Evolutionary conservation across 2,113 vertebrate species (phyloP).

Genomic region (Heterotis niloticus): DNA sequence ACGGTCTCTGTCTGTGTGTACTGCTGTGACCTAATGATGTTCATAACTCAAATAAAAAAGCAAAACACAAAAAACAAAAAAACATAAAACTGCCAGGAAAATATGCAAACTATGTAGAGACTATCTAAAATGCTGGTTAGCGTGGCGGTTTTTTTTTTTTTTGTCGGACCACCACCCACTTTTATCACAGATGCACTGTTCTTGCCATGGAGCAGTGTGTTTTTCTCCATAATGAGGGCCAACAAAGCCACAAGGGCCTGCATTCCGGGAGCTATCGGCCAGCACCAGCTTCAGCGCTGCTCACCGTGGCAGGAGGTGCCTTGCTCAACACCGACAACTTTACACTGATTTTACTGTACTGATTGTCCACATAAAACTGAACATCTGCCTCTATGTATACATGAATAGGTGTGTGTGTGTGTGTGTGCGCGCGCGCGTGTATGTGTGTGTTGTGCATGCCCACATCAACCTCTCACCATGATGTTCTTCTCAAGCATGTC

Average conservation of each 20-base stretch:
- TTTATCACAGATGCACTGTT: background rate
- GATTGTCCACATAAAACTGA: no score
- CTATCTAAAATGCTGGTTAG: no score
- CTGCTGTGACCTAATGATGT: background rate
- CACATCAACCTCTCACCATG: slow-evolving; percentile 63
- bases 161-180: background rate
- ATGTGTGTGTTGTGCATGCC: no score
- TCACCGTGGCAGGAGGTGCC: background rate
- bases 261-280: background rate
- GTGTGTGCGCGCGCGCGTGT: background rate
- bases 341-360: no score
- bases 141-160: no score
- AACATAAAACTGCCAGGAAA: background rate
- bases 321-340: no score
- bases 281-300: background rate
- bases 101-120: background rate
- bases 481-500: slow-evolving; percentile 89
- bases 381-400: background rate
- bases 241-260: background rate
- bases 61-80: no score
- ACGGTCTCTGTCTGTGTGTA: background rate
- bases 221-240: background rate
- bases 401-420: background rate
- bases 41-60: background rate
- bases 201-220: background rate